Percentiles rank a stretch among this genome's conserved stretches.
These are phyloP conservation scores for Lophotis ruficrista DNA, from an alignment of 2,113 vertebrate species.

Conservation along the genomic window DNA sequence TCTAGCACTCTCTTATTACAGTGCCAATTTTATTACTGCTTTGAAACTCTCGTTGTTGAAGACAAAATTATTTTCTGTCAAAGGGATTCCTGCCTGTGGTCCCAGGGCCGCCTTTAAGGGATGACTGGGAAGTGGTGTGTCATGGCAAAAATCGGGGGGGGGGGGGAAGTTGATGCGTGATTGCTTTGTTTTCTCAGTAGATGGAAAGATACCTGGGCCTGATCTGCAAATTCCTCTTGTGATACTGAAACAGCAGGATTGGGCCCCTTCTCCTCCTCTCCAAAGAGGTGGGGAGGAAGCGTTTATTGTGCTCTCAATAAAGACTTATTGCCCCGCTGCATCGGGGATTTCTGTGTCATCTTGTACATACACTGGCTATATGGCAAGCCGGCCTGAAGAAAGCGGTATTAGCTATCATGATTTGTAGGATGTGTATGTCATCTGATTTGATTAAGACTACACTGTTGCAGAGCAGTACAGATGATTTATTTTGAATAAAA, in stretches of 20 bases:
- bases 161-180: accelerated
- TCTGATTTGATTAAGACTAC: neutral
- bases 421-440: neutral
- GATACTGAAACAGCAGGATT: neutral
- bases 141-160: neutral
- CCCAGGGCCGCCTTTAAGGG: neutral
- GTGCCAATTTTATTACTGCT: neutral
- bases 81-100: neutral
- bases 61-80: neutral
- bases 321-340: neutral
- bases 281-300: neutral
- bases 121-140: neutral
- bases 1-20: neutral
- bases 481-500: neutral
- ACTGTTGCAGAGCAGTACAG: neutral
- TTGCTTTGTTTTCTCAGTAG: accelerated
- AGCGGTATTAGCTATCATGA: accelerated
- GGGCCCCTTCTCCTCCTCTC: accelerated
- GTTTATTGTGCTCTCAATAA: accelerated
- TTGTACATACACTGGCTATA: neutral
- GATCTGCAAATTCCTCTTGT: neutral
- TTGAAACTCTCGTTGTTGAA: neutral
- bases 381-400: neutral
- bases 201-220: neutral
- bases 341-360: neutral